phyloP scores from a whole-genome alignment of 2,888 invertebrate genomes.

The Clunio marinus region DNA sequence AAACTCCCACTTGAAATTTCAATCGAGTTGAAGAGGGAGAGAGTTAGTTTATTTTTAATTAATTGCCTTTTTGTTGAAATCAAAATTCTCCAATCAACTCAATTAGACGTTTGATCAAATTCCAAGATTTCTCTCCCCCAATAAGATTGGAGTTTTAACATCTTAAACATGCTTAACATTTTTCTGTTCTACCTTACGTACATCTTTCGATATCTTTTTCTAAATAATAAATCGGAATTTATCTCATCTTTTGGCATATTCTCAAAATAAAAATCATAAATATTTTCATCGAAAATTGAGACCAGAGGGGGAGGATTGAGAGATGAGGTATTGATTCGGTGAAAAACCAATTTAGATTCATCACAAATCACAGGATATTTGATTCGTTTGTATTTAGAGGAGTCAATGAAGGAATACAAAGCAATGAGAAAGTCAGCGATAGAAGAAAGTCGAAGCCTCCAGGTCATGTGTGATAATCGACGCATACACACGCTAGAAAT shows the following conservation, averaged over 20 bases:
- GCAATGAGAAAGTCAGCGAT: slow-evolving; percentile 7
- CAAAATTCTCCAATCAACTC: slow-evolving; percentile 34
- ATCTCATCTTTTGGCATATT: slow-evolving; percentile 7
- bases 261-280: slow-evolving; percentile 18
- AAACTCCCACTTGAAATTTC: background rate
- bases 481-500: slow-evolving; percentile 1
- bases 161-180: background rate
- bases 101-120: slow-evolving; percentile 37
- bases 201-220: too few relatives aligned
- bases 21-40: too few relatives aligned
- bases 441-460: slow-evolving; percentile 10
- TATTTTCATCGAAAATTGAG: background rate
- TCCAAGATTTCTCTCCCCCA: slow-evolving; percentile 5
- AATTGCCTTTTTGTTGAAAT: slow-evolving; percentile 22
- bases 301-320: background rate
- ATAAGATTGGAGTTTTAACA: slow-evolving; percentile 5
- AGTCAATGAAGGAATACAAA: background rate
- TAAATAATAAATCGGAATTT: background rate
- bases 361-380: slow-evolving; percentile 24
- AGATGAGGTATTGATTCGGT: slow-evolving; percentile 16
- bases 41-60: slow-evolving; percentile 29
- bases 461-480: slow-evolving; percentile 25
- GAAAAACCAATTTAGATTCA: slow-evolving; percentile 25
- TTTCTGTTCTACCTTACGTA: slow-evolving; percentile 2
- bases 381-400: background rate